Conservation (phyloP, 2,113 vertebrate species). For the Phocoena sinus region DNA sequence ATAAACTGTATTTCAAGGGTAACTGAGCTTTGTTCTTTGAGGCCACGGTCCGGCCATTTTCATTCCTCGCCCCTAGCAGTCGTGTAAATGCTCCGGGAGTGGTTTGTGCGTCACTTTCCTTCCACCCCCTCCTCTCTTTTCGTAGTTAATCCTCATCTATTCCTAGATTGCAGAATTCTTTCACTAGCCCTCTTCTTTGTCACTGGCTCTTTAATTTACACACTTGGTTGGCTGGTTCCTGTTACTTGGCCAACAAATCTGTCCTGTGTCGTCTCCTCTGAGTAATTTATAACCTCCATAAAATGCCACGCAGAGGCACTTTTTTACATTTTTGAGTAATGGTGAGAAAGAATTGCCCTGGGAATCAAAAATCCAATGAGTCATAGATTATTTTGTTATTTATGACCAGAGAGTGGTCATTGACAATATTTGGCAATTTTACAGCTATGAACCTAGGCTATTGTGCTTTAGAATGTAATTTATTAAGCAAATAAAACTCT, state of each 20-base stretch:
- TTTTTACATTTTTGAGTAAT: constrained; percentile 86
- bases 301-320: constrained; percentile 82
- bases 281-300: constrained; percentile 87
- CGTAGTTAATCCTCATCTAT: constrained; percentile 59
- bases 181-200: constrained; percentile 72
- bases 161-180: constrained; percentile 74
- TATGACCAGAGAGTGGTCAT: constrained; percentile 83
- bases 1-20: constrained; percentile 7
- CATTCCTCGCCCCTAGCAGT: neutral
- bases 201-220: constrained; percentile 80
- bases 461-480: constrained; percentile 89
- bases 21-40: constrained; percentile 12
- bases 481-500: constrained; percentile 89
- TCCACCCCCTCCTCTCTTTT: constrained; percentile 11
- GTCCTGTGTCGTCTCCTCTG: constrained; percentile 86
- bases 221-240: constrained; percentile 79
- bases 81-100: neutral
- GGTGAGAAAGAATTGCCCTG: constrained; percentile 81
- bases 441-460: constrained; percentile 81
- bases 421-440: constrained; percentile 89
- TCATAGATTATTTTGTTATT: constrained; percentile 86
- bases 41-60: constrained; percentile 41
- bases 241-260: constrained; percentile 83
- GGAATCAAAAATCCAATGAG: constrained; percentile 86
- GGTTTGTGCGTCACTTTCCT: constrained; percentile 53